Evolutionary conservation across 2,888 invertebrate genomes (phyloP).

Genomic region (Molorchus minor): DNA sequence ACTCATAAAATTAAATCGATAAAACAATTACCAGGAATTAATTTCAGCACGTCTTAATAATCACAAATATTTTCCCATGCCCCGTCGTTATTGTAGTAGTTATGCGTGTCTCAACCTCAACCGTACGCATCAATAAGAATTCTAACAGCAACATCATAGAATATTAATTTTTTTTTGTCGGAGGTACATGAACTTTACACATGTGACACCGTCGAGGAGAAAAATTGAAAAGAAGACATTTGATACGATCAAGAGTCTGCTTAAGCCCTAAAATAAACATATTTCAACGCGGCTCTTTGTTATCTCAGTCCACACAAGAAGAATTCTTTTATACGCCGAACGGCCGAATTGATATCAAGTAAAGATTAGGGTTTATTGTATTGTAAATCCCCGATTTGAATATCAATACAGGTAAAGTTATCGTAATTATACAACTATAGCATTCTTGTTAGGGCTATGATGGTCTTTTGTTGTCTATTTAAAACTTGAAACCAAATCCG

Average conservation of each 20-base stretch:
- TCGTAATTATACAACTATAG: conserved; percentile 36
- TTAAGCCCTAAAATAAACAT: conserved; percentile 46
- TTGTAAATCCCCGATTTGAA: conserved; percentile 37
- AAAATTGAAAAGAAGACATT: conserved; percentile 35
- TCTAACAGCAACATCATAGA: background rate
- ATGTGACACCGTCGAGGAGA: background rate
- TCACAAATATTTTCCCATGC: too few relatives aligned
- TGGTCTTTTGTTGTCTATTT: too few relatives aligned
- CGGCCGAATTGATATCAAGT: conserved; percentile 37
- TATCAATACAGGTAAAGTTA: conserved; percentile 36
- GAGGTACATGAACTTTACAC: background rate
- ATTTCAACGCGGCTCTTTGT: conserved; percentile 32
- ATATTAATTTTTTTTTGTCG: conserved; percentile 8
- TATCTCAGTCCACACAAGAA: conserved; percentile 26
- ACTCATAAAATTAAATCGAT: too few relatives aligned
- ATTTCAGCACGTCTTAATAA: too few relatives aligned
- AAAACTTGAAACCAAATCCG: too few relatives aligned
- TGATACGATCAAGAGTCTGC: conserved; percentile 43
- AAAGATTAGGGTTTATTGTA: conserved; percentile 33
- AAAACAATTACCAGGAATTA: too few relatives aligned
- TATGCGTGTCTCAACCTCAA: too few relatives aligned
- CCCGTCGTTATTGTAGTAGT: too few relatives aligned
- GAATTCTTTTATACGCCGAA: conserved; percentile 35
- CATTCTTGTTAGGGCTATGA: too few relatives aligned
- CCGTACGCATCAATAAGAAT: too few relatives aligned